Evolutionary conservation across 2,113 vertebrate species (phyloP), one percentile per base, ranked within the genome.

Genomic region (Corythoichthys haematopterus): DNA sequence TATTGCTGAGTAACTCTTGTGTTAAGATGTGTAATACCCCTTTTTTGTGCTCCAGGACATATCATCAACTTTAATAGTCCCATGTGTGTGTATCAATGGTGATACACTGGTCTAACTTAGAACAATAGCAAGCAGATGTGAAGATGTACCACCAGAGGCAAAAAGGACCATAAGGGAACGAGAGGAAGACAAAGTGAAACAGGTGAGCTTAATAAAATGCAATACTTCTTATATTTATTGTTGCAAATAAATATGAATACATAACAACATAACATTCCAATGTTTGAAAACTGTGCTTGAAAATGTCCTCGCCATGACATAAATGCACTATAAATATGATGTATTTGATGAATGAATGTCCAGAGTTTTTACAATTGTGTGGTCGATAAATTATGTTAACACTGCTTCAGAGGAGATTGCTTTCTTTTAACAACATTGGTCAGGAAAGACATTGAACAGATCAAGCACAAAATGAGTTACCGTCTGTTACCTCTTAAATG

Each of bases 401-500:
- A 57, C 9, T 48, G 55, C 38, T 47, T 33, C 10, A 28, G 20
- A 6, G 20, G 2, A 28, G 2, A 28, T 3, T 11, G 15, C 15
- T 20, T 52, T 20, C 51, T 52, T 52, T 52, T 3, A 16, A 59
- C 6, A 57, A 1, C 2, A 63, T 65, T 14, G n/a, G 1, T 64
- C 15, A 16, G 33, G 1, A 57, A 59, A 6, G 57, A 60, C 9
- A 14, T 16, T 3, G 5, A 40, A 48, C 14, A 63, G 6, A 65
- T 70, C 38, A 53, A 9, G 43, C 16, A 35, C 40, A 47, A 71
- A 62, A 12, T 68, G 51, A 68, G 76, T 61, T 58, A 64, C 62
- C 55, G n/a, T 75, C 79, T 37, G n/a, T 70, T 4, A 58, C 74
- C 55, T 74, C 57, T 68, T 1, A 70, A 77, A 76, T 20, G 9